Percentiles rank a stretch among this genome's conserved stretches.
phyloP scores from a whole-genome alignment of 1,140 invertebrate genomes.

The Sesamia nonagrioides region DNA sequence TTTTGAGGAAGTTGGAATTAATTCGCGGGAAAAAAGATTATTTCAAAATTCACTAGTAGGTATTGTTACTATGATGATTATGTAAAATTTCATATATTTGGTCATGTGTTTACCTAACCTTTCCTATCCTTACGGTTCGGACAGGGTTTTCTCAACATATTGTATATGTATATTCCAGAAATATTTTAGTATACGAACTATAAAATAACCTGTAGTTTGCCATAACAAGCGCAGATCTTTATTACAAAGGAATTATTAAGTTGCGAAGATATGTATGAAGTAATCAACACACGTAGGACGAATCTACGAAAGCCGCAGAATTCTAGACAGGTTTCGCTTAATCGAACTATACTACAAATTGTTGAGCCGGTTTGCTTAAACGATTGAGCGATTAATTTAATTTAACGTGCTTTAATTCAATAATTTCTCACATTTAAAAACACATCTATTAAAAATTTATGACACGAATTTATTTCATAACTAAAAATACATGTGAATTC shows the following conservation, averaged over 20 bases:
- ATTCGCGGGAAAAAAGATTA: no score
- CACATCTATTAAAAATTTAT: conserved; percentile 22
- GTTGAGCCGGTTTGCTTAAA: conserved; percentile 10
- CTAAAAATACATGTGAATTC: background rate
- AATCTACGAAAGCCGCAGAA: conserved; percentile 7
- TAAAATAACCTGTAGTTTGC: background rate
- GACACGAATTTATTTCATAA: background rate
- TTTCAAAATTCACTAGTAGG: no score
- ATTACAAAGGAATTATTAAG: conserved; percentile 34
- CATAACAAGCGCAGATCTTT: background rate
- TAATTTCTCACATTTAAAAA: background rate
- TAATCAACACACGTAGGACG: conserved; percentile 41
- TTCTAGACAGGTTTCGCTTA: conserved; percentile 44
- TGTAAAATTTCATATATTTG: no score
- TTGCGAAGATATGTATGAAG: conserved; percentile 26
- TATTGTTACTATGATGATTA: no score
- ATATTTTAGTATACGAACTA: background rate
- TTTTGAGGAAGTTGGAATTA: no score
- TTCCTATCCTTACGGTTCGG: no score
- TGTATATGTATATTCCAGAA: no score
- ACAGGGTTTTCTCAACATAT: no score
- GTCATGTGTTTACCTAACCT: no score
- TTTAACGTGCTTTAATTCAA: conserved; percentile 19
- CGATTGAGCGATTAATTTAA: conserved; percentile 37
- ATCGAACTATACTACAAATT: conserved; percentile 31